Conservation (phyloP, 2,113 vertebrate genomes). For the Lophochroa leadbeateri region DNA sequence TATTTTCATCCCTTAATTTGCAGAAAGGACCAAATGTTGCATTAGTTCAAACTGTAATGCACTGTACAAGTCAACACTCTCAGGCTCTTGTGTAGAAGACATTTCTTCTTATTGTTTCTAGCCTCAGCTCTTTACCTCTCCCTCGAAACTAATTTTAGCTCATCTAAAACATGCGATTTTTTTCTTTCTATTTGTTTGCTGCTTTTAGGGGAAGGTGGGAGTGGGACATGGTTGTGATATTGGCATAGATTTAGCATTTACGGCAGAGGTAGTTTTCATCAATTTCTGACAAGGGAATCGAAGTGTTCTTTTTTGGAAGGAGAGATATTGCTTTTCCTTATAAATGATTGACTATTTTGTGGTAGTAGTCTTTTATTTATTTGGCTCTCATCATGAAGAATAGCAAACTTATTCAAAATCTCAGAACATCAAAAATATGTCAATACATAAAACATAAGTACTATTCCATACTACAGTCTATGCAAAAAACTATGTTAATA, state of each 20-base stretch:
- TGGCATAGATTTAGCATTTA: constrained; percentile 64
- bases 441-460: constrained; percentile 73
- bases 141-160: constrained; percentile 40
- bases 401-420: constrained; percentile 65
- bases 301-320: constrained; percentile 65
- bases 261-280: constrained; percentile 62
- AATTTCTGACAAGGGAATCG: constrained; percentile 69
- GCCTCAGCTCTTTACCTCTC: constrained; percentile 12
- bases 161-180: neutral
- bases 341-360: constrained; percentile 72
- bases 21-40: neutral
- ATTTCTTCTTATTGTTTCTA: constrained; percentile 21
- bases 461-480: constrained; percentile 44
- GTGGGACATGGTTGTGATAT: constrained; percentile 6
- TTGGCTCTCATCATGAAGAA: constrained; percentile 67
- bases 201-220: constrained; percentile 2
- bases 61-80: neutral
- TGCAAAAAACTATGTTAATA: constrained; percentile 62
- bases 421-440: constrained; percentile 71
- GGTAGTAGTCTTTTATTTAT: constrained; percentile 72
- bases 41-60: neutral
- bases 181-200: constrained; percentile 36
- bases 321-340: constrained; percentile 60
- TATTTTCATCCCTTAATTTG: constrained; percentile 4
- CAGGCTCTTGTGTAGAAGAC: neutral